Base-by-base conservation (phyloP, 2,888 invertebrate genomes). In the Isoperla grammatica region DNA sequence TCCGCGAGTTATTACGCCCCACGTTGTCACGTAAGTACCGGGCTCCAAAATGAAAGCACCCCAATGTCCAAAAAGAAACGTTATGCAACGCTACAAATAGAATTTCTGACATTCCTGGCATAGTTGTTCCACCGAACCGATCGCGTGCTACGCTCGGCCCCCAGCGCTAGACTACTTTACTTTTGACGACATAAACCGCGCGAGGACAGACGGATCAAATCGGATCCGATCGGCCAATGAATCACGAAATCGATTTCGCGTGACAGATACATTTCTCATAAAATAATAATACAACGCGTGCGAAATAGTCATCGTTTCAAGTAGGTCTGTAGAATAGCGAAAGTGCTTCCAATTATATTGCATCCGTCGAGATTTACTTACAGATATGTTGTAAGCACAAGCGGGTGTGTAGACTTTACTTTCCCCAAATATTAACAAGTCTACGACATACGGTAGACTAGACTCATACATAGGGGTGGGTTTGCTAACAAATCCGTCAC, bases 91-190 rank as follows among this genome's bases (percentile, higher is more conserved):
- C 29, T 29, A 29, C 29, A 29, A 29, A 42, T 42, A 12, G 46
- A 5, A 46, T 46, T n/a, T 6, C 9, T 20, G 20, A 20, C 46
- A 46, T 46, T 46, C 46, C 46, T 46, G 20, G 20, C 46, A 46
- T 22, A 20, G 20, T 22, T 11, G n/a, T 46, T 4, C 20, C 20
- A 17, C 29, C 29, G 39, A 12, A 17, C 8, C 5, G 23, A 37
- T 53, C 53, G 53, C 53, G 53, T 53, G 53, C 39, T 19, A 17
- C 11, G 9, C 9, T 22, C 8, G 37, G 50, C 50, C 50, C 37
- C 15, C 19, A 37, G 39, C 49, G 9, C 9, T 37, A 35, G 49
- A 49, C 49, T 53, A 53, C 37, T 53, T 53, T 53, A 53, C 53
- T 39, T 39, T 53, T 20, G 19, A 53, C 50, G 45, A 17, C 45